These are phyloP conservation scores for Cheilosia soror DNA, from an alignment of 2,888 invertebrate genomes.

Conservation along the genomic window DNA sequence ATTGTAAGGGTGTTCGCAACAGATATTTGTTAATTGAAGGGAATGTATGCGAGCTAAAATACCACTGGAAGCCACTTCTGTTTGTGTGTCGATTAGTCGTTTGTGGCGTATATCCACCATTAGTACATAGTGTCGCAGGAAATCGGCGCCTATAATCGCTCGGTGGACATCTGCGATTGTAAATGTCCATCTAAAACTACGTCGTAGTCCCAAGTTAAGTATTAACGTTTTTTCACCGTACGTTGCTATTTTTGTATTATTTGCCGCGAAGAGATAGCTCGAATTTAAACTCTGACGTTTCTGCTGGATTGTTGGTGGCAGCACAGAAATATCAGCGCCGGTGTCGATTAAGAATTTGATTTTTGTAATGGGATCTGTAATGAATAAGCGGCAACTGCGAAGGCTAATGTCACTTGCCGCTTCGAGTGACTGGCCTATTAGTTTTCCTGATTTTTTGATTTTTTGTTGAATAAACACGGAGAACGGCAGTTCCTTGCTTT, in stretches of 20 bases:
- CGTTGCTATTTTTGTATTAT: constrained; percentile 1
- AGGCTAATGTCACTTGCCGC: constrained; percentile 32
- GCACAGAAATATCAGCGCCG: constrained; percentile 20
- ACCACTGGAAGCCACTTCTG: no score
- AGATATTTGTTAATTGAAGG: constrained; percentile 10
- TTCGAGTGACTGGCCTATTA: constrained; percentile 19
- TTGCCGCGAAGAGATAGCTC: constrained; percentile 7
- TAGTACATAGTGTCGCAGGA: constrained; percentile 20
- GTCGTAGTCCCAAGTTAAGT: constrained; percentile 5
- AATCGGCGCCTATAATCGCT: constrained; percentile 1
- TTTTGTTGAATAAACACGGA: constrained; percentile 25
- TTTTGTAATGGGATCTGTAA: constrained; percentile 6
- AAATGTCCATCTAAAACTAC: constrained; percentile 12
- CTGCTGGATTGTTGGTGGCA: constrained; percentile 16
- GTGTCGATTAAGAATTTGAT: constrained; percentile 25
- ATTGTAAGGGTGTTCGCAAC: constrained; percentile 11
- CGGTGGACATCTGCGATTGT: constrained; percentile 2
- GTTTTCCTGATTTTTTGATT: constrained; percentile 23
- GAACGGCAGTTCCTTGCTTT: constrained; percentile 54
- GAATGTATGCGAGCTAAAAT: constrained; percentile 8
- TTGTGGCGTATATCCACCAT: neutral
- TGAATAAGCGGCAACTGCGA: constrained; percentile 24
- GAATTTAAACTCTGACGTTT: neutral
- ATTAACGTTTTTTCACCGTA: constrained; percentile 11
- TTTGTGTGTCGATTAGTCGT: no score